A percentile compares a stretch with the other conserved stretches of the same genome.
These are phyloP conservation scores for Tetanocera ferruginea DNA, from an alignment of 2,888 invertebrate genomes.

Conservation along the genomic window DNA sequence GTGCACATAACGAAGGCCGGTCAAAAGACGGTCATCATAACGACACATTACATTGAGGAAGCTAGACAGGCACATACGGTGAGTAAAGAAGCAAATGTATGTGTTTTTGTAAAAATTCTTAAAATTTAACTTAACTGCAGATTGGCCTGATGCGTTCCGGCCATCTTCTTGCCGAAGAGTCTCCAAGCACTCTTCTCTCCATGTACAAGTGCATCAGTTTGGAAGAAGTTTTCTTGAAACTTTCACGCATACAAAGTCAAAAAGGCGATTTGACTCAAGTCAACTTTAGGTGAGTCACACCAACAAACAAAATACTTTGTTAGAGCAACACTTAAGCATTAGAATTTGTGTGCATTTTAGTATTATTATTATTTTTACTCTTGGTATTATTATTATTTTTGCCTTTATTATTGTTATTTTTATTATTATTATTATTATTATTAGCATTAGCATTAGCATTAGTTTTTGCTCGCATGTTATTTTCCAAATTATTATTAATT, in stretches of 20 bases:
- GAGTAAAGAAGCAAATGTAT: slow-evolving; percentile 63
- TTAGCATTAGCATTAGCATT: not conserved
- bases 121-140: slow-evolving; percentile 70
- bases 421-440: not conserved
- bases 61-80: slow-evolving; percentile 91
- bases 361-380: not conserved
- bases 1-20: slow-evolving; percentile 90
- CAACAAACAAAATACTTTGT: not conserved
- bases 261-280: slow-evolving; percentile 70
- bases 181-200: slow-evolving; percentile 84
- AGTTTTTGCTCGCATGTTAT: not conserved
- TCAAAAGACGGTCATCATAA: slow-evolving; percentile 92
- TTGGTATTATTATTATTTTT: no score
- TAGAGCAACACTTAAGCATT: no score
- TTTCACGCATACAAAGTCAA: slow-evolving; percentile 85
- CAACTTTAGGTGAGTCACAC: slow-evolving; percentile 67
- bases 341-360: slow-evolving; percentile 29
- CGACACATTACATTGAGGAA: slow-evolving; percentile 96
- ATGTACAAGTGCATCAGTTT: slow-evolving; percentile 87
- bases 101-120: not conserved
- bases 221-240: slow-evolving; percentile 93
- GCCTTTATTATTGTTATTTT: no score
- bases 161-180: slow-evolving; percentile 89
- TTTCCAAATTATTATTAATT: not conserved
- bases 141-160: slow-evolving; percentile 96